Evolutionary conservation across 2,888 invertebrate species (phyloP).

Genomic region (Leucoma salicis): DNA sequence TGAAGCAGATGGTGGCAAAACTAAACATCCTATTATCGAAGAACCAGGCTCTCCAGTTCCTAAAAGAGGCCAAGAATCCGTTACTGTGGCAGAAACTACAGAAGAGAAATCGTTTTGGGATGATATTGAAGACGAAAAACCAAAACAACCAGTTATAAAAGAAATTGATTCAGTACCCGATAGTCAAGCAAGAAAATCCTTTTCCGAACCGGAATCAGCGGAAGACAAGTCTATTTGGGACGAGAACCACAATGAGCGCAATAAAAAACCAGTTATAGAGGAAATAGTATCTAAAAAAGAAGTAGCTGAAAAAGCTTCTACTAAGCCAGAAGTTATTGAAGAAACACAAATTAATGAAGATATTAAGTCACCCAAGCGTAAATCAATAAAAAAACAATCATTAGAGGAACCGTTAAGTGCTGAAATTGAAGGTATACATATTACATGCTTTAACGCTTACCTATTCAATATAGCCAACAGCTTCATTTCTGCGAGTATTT

Average conservation of each 20-base stretch:
- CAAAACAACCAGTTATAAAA: conserved; percentile 31
- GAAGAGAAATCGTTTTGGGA: conserved; percentile 54
- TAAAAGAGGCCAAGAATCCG: conserved; percentile 39
- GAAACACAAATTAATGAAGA: conserved; percentile 62
- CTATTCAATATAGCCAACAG: conserved; percentile 63
- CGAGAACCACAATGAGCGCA: conserved; percentile 62
- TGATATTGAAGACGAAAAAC: conserved; percentile 34
- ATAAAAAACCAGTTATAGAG: conserved; percentile 51
- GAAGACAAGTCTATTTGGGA: conserved; percentile 69
- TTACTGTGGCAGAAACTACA: conserved; percentile 39
- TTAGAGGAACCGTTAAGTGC: conserved; percentile 75
- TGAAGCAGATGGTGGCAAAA: conserved; percentile 46
- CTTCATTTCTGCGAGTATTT: conserved; percentile 62
- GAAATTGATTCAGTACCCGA: conserved; percentile 45
- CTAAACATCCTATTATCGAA: conserved; percentile 45
- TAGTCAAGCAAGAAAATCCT: conserved; percentile 48
- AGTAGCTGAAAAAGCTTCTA: conserved; percentile 51
- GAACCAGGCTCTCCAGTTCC: conserved; percentile 37
- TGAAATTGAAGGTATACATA: conserved; percentile 75
- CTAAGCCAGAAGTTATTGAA: conserved; percentile 62
- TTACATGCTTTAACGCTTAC: conserved; percentile 61
- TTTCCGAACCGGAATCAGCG: conserved; percentile 50
- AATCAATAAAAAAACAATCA: conserved; percentile 69
- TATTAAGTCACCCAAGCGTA: conserved; percentile 63
- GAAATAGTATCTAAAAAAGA: conserved; percentile 53